Percentiles rank a stretch among this genome's conserved stretches.
Evolutionary conservation across 1,140 invertebrate genomes (phyloP).

Genomic region (Pogonus chalceus): DNA sequence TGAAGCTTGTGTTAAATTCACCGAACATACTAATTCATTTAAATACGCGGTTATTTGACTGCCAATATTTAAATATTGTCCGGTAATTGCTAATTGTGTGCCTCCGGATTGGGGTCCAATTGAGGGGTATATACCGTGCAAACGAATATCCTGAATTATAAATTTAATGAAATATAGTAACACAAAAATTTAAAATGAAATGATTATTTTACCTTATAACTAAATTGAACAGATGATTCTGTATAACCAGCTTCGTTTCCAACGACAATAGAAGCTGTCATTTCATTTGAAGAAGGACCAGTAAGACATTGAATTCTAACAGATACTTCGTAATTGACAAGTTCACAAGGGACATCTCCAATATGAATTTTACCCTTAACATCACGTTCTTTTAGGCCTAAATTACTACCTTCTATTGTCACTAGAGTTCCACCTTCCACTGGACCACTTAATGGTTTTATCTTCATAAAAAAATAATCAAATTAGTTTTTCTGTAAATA

Average conservation of each 20-base stretch:
- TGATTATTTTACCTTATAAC: constrained; percentile 51
- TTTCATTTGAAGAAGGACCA: constrained; percentile 62
- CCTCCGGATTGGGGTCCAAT: constrained; percentile 90
- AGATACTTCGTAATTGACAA: constrained; percentile 85
- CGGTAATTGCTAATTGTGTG: constrained; percentile 81
- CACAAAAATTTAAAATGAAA: not conserved
- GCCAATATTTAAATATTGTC: constrained; percentile 88
- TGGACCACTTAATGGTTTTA: constrained; percentile 87
- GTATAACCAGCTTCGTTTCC: constrained; percentile 83
- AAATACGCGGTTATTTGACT: constrained; percentile 77
- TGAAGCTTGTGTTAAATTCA: constrained; percentile 81
- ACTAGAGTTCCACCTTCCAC: constrained; percentile 92
- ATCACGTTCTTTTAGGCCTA: constrained; percentile 83
- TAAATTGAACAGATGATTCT: constrained; percentile 78
- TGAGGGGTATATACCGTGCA: constrained; percentile 71
- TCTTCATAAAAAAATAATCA: constrained; percentile 42
- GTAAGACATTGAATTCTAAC: constrained; percentile 83
- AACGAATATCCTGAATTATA: constrained; percentile 48
- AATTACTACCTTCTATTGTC: constrained; percentile 91
- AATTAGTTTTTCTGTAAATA: not conserved
- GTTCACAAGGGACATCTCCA: constrained; percentile 76
- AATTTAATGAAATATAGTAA: not conserved
- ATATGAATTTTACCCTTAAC: constrained; percentile 85
- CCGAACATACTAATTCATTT: constrained; percentile 78
- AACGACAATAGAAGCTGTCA: constrained; percentile 72